A percentile compares a stretch with the other conserved stretches of the same genome.
These are phyloP conservation scores for Troilus luridus DNA, from an alignment of 2,888 invertebrate genomes.

Conservation along the genomic window DNA sequence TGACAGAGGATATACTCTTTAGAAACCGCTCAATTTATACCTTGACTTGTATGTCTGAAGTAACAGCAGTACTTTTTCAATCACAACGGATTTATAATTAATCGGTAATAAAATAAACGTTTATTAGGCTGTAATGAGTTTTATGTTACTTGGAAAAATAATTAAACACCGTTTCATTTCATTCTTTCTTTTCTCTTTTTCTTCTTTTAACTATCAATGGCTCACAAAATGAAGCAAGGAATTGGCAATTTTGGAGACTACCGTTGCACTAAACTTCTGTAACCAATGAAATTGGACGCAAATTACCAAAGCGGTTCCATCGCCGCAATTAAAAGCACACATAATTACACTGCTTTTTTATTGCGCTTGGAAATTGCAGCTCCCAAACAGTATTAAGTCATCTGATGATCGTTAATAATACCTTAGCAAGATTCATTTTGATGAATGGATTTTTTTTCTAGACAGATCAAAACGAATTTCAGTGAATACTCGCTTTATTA, in stretches of 20 bases:
- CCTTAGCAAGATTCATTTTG: background rate
- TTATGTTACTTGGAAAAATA: background rate
- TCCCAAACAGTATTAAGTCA: slow-evolving; percentile 41
- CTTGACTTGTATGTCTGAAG: background rate
- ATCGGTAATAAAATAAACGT: background rate
- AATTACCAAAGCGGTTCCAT: slow-evolving; percentile 16
- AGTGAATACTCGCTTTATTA: background rate
- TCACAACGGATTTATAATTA: background rate
- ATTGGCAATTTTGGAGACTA: slow-evolving; percentile 22
- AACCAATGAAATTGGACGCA: slow-evolving; percentile 27
- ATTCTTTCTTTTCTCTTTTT: background rate
- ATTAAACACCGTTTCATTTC: background rate
- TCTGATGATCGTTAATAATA: slow-evolving; percentile 19
- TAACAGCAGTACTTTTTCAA: background rate
- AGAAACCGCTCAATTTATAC: background rate
- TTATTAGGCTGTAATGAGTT: background rate
- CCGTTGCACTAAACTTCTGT: slow-evolving; percentile 12
- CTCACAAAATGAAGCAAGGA: background rate
- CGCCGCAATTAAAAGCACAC: slow-evolving; percentile 17
- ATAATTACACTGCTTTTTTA: slow-evolving; percentile 14
- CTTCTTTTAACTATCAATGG: background rate
- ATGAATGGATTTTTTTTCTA: background rate
- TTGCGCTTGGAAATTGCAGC: background rate
- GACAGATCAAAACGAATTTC: background rate
- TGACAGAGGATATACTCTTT: background rate